phyloP scores from a whole-genome alignment of 2,113 vertebrate species.

The Papio anubis region DNA sequence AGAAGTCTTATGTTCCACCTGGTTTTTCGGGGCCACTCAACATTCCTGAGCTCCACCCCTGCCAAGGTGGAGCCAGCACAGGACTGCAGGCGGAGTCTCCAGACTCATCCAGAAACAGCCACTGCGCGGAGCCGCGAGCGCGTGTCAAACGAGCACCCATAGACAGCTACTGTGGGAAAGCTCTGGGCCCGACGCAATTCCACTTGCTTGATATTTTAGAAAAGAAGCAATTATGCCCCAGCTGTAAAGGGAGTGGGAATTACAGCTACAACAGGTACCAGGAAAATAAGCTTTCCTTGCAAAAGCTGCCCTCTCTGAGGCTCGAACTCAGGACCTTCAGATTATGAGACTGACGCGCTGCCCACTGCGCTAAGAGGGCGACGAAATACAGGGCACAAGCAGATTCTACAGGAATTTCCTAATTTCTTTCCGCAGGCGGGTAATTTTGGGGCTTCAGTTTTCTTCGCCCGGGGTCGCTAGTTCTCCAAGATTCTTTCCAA shows the following conservation, averaged over 20 bases:
- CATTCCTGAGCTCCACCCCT: background rate
- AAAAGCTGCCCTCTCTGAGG: slow-evolving; percentile 43
- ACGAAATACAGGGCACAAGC: fast-evolving
- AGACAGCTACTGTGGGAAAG: background rate
- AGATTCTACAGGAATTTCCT: fast-evolving
- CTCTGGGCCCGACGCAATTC: fast-evolving
- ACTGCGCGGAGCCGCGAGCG: fast-evolving
- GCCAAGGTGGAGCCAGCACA: background rate
- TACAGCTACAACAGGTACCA: background rate
- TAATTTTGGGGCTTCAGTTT: background rate
- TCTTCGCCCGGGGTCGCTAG: background rate
- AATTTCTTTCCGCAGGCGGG: background rate
- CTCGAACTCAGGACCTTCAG: slow-evolving; percentile 68
- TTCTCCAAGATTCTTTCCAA: background rate
- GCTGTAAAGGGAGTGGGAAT: no score
- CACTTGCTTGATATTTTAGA: background rate
- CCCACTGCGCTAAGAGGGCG: slow-evolving; percentile 57
- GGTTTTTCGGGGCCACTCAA: background rate
- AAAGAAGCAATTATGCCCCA: background rate
- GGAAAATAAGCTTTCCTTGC: fast-evolving
- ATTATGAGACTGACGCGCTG: slow-evolving; percentile 68
- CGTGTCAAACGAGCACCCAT: fast-evolving
- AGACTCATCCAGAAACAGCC: background rate
- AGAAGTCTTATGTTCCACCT: background rate
- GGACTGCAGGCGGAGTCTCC: background rate